Percentiles rank a stretch among this genome's conserved stretches.
phyloP scores from a whole-genome alignment of 2,797 vertebrate genomes.

The Parambassis ranga region DNA sequence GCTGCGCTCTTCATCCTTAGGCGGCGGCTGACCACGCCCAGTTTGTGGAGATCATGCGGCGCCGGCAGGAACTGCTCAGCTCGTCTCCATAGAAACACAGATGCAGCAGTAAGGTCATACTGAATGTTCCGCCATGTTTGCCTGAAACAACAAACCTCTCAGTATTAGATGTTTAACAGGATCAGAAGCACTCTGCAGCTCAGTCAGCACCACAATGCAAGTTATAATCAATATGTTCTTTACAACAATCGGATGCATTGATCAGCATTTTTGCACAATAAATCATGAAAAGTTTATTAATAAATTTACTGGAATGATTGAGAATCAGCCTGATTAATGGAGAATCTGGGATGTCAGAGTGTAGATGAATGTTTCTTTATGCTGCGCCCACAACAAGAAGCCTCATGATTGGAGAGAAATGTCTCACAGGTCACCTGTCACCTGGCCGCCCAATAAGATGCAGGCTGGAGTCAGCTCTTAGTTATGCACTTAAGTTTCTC shows the following conservation, averaged over 20 bases:
- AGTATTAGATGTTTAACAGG: constrained; percentile 32
- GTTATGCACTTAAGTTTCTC: constrained; percentile 3
- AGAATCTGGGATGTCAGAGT: no score
- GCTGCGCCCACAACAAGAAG: constrained; percentile 18
- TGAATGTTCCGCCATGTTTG: constrained; percentile 32
- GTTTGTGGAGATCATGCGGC: constrained; percentile 77
- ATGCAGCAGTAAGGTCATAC: no score
- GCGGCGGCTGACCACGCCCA: constrained; percentile 55
- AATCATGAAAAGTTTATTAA: no score
- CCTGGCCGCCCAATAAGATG: neutral
- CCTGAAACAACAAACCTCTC: constrained; percentile 44
- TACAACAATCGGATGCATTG: neutral
- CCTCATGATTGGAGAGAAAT: neutral
- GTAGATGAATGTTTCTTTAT: neutral
- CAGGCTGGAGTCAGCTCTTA: neutral
- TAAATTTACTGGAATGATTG: no score
- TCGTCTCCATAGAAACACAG: constrained; percentile 56
- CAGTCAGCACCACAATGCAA: no score
- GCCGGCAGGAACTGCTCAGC: constrained; percentile 74
- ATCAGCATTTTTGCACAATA: constrained; percentile 44
- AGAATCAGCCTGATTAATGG: no score
- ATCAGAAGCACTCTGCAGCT: neutral
- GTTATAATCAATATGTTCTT: no score
- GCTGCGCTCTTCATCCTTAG: constrained; percentile 64
- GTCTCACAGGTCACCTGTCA: neutral